Evolutionary conservation across 2,113 vertebrate genomes (phyloP).

Genomic region (Callipepla squamata): DNA sequence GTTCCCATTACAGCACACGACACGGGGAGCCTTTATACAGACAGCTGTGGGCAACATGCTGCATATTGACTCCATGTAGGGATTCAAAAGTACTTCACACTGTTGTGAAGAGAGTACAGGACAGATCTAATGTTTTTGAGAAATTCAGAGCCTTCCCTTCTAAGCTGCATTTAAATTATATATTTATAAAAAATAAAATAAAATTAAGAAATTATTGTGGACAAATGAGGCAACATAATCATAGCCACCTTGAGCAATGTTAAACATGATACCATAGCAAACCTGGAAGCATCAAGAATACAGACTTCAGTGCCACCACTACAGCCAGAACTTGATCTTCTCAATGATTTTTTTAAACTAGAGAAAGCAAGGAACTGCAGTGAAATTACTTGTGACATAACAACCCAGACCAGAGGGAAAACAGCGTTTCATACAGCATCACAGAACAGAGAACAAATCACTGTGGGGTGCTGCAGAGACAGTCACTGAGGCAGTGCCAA

Average conservation of each 20-base stretch:
- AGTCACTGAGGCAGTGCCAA: not conserved
- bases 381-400: not conserved
- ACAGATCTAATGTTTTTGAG: not conserved
- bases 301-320: not conserved
- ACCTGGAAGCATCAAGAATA: not conserved
- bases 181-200: not conserved
- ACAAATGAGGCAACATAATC: not conserved
- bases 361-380: not conserved
- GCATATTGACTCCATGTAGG: not conserved
- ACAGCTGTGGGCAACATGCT: constrained; percentile 31
- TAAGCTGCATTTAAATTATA: not conserved
- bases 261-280: not conserved
- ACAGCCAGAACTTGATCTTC: not conserved
- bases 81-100: not conserved
- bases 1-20: constrained; percentile 15
- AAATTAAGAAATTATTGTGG: not conserved
- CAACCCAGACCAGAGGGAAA: not conserved
- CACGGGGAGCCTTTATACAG: constrained; percentile 24
- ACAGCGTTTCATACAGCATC: not conserved
- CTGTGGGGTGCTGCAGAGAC: not conserved
- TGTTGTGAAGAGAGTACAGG: not conserved
- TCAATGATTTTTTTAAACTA: not conserved
- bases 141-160: not conserved
- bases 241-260: not conserved
- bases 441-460: not conserved